A percentile compares a stretch with the other conserved stretches of the same genome.
phyloP scores from a whole-genome alignment of 2,888 invertebrate species.

The Ophion ventricosus region DNA sequence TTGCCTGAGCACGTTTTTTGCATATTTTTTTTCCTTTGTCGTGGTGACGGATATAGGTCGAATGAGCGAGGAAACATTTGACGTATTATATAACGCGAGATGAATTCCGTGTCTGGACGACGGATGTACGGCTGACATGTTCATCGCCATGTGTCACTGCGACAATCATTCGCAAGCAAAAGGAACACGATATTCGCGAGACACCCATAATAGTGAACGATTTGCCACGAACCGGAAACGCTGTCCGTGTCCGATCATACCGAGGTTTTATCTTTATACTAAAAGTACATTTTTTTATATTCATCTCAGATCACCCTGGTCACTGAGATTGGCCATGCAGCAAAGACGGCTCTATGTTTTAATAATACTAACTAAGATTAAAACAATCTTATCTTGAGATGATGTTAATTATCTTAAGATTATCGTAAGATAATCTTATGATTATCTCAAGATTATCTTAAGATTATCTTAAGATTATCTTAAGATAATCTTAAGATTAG shows the following conservation, averaged over 20 bases:
- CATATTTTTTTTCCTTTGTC: neutral
- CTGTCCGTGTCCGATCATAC: neutral
- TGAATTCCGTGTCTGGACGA: slow-evolving; percentile 42
- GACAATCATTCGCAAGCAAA: slow-evolving; percentile 36
- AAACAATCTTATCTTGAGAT: too few relatives aligned
- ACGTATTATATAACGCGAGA: slow-evolving; percentile 18
- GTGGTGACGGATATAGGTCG: slow-evolving; percentile 8
- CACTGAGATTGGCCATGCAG: too few relatives aligned
- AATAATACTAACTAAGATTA: too few relatives aligned
- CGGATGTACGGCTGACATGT: slow-evolving; percentile 49
- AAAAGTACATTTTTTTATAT: too few relatives aligned
- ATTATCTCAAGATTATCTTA: too few relatives aligned
- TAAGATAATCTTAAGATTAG: too few relatives aligned
- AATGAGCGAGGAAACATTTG: slow-evolving; percentile 33
- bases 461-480: too few relatives aligned
- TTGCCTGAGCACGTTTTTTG: neutral
- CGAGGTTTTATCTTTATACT: too few relatives aligned
- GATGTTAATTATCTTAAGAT: too few relatives aligned
- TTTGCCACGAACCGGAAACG: slow-evolving; percentile 43
- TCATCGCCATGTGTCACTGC: slow-evolving; percentile 46
- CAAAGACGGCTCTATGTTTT: too few relatives aligned
- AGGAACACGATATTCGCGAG: slow-evolving; percentile 26
- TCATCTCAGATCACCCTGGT: too few relatives aligned
- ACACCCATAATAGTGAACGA: slow-evolving; percentile 5
- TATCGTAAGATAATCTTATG: too few relatives aligned